Evolutionary conservation across 1,140 invertebrate species (phyloP).

Genomic region (Magallana angulata): DNA sequence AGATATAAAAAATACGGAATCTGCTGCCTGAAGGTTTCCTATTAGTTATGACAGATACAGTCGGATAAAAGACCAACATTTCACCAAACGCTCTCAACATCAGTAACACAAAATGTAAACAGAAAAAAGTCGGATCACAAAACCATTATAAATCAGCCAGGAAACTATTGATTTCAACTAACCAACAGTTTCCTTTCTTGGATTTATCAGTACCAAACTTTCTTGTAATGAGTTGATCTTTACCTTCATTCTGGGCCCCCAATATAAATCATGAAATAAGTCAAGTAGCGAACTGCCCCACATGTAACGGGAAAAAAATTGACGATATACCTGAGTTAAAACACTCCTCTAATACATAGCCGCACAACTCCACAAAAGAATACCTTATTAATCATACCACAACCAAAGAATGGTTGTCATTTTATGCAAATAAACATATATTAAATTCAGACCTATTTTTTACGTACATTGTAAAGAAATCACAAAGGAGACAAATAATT

Average conservation of each 20-base stretch:
- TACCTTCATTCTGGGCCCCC: background rate
- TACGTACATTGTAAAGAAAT: background rate
- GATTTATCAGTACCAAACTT: too few species aligned
- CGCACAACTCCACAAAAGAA: conserved; percentile 3
- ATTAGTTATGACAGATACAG: too few species aligned
- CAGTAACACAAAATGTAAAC: too few species aligned
- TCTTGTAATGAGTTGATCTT: background rate
- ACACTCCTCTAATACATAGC: background rate
- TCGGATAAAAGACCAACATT: too few species aligned
- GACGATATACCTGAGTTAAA: conserved; percentile 22
- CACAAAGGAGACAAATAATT: background rate
- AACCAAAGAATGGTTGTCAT: conserved; percentile 10
- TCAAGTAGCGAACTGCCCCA: background rate
- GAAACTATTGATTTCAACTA: too few species aligned
- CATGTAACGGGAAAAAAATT: background rate
- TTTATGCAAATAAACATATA: conserved; percentile 20
- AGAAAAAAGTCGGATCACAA: too few species aligned
- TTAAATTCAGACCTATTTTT: conserved; percentile 23
- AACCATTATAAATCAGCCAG: too few species aligned
- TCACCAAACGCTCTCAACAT: too few species aligned
- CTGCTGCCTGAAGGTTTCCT: too few species aligned
- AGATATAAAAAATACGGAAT: too few species aligned
- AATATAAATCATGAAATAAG: background rate
- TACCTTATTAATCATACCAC: conserved; percentile 22
- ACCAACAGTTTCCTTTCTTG: too few species aligned